These are phyloP conservation scores for Linepithema humile DNA, from an alignment of 1,140 invertebrate species.

Conservation along the genomic window DNA sequence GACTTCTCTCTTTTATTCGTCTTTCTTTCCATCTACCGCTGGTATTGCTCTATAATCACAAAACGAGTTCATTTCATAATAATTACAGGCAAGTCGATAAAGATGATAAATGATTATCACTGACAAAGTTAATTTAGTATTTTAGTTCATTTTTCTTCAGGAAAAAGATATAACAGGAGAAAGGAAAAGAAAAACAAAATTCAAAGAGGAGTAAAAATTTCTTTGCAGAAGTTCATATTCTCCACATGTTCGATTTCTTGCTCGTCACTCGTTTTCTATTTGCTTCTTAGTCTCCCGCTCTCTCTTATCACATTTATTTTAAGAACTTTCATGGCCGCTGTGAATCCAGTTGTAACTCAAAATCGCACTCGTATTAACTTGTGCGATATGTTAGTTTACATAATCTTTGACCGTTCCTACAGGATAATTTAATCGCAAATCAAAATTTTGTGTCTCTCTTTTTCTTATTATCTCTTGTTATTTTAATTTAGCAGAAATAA, in stretches of 20 bases:
- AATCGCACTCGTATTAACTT: slow-evolving; percentile 1
- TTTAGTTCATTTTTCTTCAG: neutral
- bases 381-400: neutral
- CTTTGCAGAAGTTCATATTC: neutral
- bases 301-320: slow-evolving; percentile 44
- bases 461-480: slow-evolving; percentile 15
- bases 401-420: neutral
- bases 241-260: slow-evolving; percentile 21
- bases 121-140: neutral
- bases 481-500: neutral
- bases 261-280: slow-evolving; percentile 15
- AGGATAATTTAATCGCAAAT: slow-evolving; percentile 1
- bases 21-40: neutral
- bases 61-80: neutral
- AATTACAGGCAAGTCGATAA: neutral
- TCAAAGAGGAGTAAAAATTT: neutral
- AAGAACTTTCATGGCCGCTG: neutral
- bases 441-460: slow-evolving; percentile 1
- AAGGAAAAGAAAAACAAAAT: too few species aligned
- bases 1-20: slow-evolving; percentile 45
- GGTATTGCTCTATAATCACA: slow-evolving; percentile 32
- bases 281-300: neutral
- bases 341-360: slow-evolving; percentile 5
- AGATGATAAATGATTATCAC: neutral
- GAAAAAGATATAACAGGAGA: neutral